These are phyloP conservation scores for Enteromius afrohamiltoni DNA, from an alignment of 2,797 vertebrate genomes.

Conservation along the genomic window DNA sequence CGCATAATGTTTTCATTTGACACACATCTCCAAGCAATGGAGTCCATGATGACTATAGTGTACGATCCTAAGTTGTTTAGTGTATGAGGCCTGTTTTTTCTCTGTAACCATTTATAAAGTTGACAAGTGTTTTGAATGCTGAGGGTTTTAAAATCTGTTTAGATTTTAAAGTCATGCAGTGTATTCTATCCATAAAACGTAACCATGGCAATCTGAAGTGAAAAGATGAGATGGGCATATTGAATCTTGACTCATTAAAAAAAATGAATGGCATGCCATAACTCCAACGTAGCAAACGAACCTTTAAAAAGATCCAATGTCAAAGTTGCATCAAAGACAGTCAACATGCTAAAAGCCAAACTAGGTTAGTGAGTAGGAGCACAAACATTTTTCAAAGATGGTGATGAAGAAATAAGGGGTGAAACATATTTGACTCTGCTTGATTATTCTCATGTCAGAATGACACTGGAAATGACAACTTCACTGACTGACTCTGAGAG, in stretches of 20 bases:
- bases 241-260: conserved; percentile 12
- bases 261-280: conserved; percentile 30
- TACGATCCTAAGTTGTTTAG: background rate
- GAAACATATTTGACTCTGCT: conserved; percentile 51
- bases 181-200: background rate
- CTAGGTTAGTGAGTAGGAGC: conserved; percentile 52
- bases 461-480: conserved; percentile 64
- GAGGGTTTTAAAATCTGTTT: background rate
- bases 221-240: conserved; percentile 15
- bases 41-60: background rate
- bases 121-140: background rate
- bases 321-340: conserved; percentile 41
- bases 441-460: conserved; percentile 61
- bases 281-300: conserved; percentile 33
- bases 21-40: background rate
- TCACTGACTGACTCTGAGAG: conserved; percentile 57
- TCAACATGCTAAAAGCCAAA: conserved; percentile 37
- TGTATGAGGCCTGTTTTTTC: background rate
- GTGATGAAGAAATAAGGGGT: conserved; percentile 36
- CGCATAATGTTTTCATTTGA: background rate
- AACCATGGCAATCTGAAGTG: background rate
- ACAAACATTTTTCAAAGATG: conserved; percentile 63
- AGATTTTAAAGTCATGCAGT: background rate
- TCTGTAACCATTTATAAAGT: background rate
- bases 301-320: conserved; percentile 37